These are phyloP conservation scores for Paratilapia polleni DNA, from an alignment of 2,113 vertebrate genomes.

Conservation along the genomic window DNA sequence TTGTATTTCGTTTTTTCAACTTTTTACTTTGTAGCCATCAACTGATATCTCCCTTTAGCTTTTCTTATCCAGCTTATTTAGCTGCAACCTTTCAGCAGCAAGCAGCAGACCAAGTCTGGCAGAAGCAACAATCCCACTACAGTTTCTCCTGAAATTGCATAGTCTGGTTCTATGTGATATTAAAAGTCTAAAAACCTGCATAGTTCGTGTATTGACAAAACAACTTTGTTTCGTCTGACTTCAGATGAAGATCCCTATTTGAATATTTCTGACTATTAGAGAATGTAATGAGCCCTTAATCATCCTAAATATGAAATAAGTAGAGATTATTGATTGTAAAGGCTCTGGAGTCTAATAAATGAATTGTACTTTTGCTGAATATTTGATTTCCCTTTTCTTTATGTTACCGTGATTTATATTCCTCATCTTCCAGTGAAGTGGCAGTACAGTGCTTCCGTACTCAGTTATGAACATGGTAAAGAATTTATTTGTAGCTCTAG, in stretches of 20 bases:
- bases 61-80: no score
- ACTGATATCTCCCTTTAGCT: no score
- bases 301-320: slow-evolving; percentile 4
- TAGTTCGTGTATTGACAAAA: neutral
- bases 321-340: slow-evolving; percentile 31
- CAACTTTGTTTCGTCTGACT: neutral
- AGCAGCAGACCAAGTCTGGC: no score
- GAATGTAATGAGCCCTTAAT: slow-evolving; percentile 12
- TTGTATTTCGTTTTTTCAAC: no score
- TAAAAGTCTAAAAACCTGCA: neutral
- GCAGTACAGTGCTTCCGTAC: neutral
- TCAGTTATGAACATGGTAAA: neutral
- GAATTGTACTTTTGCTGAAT: neutral
- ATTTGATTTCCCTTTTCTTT: neutral
- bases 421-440: neutral
- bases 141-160: no score
- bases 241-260: neutral
- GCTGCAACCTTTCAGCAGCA: no score
- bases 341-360: neutral
- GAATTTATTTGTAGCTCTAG: slow-evolving; percentile 45
- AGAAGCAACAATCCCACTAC: no score
- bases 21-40: no score
- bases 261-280: neutral
- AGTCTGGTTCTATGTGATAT: neutral
- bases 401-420: slow-evolving; percentile 16